Conservation (phyloP, 2,113 vertebrate species). For the Sylvia atricapilla region DNA sequence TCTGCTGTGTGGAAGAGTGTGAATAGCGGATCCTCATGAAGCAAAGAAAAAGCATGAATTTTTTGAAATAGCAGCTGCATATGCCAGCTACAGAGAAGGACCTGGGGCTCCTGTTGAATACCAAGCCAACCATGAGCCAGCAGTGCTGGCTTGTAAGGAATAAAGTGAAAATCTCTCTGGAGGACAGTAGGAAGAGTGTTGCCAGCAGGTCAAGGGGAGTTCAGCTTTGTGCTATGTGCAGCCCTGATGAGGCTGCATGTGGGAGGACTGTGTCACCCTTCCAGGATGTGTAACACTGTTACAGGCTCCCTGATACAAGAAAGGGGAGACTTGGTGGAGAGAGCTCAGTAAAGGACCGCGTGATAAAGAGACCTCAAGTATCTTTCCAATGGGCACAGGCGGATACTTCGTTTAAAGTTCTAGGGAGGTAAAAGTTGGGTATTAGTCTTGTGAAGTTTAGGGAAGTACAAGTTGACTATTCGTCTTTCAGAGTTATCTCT, state of each 20-base stretch:
- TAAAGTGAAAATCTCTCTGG: too few relatives aligned
- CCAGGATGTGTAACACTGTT: background rate
- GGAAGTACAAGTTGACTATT: background rate
- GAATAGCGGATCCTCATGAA: background rate
- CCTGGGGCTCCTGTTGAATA: background rate
- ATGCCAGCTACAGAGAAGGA: background rate
- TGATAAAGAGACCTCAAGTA: background rate
- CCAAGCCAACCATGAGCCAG: background rate
- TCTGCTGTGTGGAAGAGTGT: background rate
- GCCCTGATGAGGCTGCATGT: background rate
- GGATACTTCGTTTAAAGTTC: background rate
- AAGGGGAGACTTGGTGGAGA: rapidly evolving
- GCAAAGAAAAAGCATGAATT: background rate
- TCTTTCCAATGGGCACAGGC: background rate
- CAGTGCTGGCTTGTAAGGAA: rapidly evolving
- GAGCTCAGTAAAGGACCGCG: background rate
- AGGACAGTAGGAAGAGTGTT: background rate
- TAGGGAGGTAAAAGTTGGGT: background rate
- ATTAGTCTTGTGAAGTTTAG: background rate
- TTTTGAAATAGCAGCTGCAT: background rate
- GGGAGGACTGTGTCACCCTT: rapidly evolving
- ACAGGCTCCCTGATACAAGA: background rate
- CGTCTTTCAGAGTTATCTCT: background rate
- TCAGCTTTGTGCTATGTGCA: background rate
- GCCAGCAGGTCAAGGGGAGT: rapidly evolving